These are phyloP conservation scores for Ceyx cyanopectus DNA, from an alignment of 2,113 vertebrate species.

Conservation along the genomic window DNA sequence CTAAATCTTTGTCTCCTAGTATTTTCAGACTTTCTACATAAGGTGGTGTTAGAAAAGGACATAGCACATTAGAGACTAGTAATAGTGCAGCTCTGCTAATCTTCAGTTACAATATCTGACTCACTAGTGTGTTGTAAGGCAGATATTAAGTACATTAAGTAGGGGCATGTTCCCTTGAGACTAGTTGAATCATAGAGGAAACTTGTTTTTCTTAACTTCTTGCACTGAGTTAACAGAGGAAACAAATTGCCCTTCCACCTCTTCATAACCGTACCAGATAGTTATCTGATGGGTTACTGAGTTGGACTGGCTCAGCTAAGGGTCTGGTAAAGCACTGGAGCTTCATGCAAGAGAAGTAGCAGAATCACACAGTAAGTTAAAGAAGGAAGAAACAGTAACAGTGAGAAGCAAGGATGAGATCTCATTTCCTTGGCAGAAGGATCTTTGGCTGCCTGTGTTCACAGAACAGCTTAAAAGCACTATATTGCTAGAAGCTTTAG, in stretches of 20 bases:
- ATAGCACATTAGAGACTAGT: background rate
- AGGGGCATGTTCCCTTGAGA: rapidly evolving
- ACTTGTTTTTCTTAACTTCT: background rate
- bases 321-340: background rate
- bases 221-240: background rate
- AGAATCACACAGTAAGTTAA: background rate
- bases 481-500: background rate
- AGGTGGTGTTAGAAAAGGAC: background rate
- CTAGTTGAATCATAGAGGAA: background rate
- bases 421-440: background rate
- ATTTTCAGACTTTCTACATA: background rate
- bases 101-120: background rate
- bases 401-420: background rate
- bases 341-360: background rate
- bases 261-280: background rate
- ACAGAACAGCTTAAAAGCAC: background rate
- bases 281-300: background rate
- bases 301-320: background rate
- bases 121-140: rapidly evolving
- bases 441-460: background rate
- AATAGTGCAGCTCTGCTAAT: background rate
- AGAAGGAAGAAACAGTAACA: background rate
- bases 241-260: background rate
- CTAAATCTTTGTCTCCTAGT: background rate
- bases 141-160: background rate